These are phyloP conservation scores for Cinclus cinclus DNA, from an alignment of 2,113 vertebrate genomes.

Conservation along the genomic window DNA sequence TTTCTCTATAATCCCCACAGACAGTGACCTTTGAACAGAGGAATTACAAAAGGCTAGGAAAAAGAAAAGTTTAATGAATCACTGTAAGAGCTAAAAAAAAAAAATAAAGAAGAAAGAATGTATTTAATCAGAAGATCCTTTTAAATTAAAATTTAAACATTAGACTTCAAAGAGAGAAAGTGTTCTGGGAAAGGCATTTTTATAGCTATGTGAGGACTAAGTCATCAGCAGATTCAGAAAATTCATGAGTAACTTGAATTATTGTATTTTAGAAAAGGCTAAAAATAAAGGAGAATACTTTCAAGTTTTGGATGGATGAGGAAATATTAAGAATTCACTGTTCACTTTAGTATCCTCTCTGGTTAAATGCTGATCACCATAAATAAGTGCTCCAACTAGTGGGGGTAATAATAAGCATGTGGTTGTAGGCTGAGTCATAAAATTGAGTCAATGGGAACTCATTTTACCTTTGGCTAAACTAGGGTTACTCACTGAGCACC, in stretches of 20 bases:
- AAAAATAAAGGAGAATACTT: neutral
- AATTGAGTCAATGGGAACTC: neutral
- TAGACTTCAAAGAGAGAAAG: neutral
- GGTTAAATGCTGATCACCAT: neutral
- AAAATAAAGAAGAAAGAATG: neutral
- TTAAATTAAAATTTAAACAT: conserved; percentile 27
- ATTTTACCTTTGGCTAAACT: neutral
- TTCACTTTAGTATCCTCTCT: neutral
- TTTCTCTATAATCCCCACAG: neutral
- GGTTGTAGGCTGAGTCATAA: neutral
- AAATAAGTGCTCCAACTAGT: neutral
- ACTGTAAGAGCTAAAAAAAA: neutral
- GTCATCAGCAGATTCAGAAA: neutral
- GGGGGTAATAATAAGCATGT: neutral
- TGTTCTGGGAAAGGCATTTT: neutral
- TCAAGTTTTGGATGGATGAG: neutral
- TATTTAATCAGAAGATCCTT: neutral
- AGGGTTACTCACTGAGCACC: neutral
- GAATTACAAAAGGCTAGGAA: neutral
- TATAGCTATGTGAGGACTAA: neutral
- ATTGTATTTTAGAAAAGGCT: neutral
- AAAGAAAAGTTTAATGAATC: neutral
- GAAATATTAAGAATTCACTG: neutral
- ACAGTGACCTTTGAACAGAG: neutral
- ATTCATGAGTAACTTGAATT: neutral